These are phyloP conservation scores for Tachycineta bicolor DNA, from an alignment of 2,113 vertebrate species.

Conservation along the genomic window DNA sequence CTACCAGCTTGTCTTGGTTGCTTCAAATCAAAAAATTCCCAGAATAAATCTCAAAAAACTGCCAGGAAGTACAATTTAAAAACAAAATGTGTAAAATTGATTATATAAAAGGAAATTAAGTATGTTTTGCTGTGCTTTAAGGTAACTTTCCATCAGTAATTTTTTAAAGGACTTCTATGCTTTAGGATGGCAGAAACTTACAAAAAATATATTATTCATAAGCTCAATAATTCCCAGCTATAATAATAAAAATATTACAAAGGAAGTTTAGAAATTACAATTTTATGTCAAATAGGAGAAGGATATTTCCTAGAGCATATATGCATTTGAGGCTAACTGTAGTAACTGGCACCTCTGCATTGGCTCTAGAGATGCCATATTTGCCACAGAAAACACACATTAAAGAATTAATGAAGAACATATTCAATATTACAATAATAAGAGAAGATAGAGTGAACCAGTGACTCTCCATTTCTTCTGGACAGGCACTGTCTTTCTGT, in stretches of 20 bases:
- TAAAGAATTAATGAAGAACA: not conserved
- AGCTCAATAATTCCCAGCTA: not conserved
- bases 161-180: not conserved
- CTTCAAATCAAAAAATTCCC: not conserved
- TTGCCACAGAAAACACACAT: not conserved
- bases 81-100: not conserved
- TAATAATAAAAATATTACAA: not conserved
- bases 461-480: not conserved
- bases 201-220: not conserved
- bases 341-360: not conserved
- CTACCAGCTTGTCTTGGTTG: not conserved
- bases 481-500: not conserved
- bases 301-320: not conserved
- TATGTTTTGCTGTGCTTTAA: not conserved
- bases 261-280: not conserved
- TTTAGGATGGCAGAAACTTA: not conserved
- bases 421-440: not conserved
- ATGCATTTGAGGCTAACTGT: not conserved
- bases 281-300: not conserved
- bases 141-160: not conserved
- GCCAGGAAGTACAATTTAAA: not conserved
- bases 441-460: not conserved
- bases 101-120: not conserved
- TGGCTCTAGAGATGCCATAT: not conserved
- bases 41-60: not conserved